Evolutionary conservation across 2,888 invertebrate genomes (phyloP).

Genomic region (Bhutanitis thaidina): DNA sequence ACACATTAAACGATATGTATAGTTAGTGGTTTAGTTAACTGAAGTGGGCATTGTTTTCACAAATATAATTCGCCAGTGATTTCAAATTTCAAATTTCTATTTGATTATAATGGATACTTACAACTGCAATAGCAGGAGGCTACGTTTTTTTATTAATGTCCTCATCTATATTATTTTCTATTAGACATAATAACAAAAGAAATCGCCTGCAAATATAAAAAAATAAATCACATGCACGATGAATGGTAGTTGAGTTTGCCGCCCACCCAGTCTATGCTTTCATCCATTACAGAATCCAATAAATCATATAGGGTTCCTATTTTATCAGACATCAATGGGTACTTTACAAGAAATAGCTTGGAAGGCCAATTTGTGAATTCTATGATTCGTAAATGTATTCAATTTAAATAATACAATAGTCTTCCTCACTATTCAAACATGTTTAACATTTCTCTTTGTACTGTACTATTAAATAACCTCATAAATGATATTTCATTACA

Average conservation of each 20-base stretch:
- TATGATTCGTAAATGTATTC: not conserved
- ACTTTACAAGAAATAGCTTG: constrained; percentile 8
- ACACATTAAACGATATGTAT: no score
- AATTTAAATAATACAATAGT: not conserved
- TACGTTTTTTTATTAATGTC: no score
- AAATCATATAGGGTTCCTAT: constrained; percentile 10
- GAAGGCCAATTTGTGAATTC: constrained; percentile 1
- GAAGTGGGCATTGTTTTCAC: no score
- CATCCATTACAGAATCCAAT: constrained; percentile 5
- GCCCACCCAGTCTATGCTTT: not conserved
- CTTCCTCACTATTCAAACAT: no score
- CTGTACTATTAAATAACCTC: no score
- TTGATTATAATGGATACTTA: no score
- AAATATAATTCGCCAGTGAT: no score
- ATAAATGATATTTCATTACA: no score
- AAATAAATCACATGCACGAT: not conserved
- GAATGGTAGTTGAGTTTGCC: not conserved
- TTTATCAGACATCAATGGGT: constrained; percentile 14
- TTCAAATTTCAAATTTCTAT: no score
- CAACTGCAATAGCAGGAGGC: no score
- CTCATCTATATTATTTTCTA: not conserved
- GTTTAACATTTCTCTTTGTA: no score
- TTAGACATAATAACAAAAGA: not conserved
- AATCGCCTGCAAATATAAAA: not conserved
- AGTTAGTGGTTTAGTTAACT: no score